Evolutionary conservation across 2,888 invertebrate genomes (phyloP).

Genomic region (Apodemia duryi): DNA sequence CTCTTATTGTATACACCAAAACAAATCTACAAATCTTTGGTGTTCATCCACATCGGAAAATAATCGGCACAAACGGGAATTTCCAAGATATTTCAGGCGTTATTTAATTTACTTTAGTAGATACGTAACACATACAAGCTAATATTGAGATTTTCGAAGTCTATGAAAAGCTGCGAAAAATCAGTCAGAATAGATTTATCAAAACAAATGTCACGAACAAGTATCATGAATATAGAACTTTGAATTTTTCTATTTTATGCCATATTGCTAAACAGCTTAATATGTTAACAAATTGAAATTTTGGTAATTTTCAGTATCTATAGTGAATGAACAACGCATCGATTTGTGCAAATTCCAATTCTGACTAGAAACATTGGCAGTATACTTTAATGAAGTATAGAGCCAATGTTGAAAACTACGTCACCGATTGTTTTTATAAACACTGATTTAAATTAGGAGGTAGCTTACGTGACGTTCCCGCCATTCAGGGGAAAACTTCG

Average conservation of each 20-base stretch:
- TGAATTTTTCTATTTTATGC: background rate
- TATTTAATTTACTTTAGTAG: conserved; percentile 40
- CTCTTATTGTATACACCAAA: conserved; percentile 76
- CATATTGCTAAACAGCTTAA: too few relatives aligned
- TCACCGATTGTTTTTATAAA: conserved; percentile 58
- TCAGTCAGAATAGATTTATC: conserved; percentile 50
- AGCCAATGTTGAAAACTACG: conserved; percentile 52
- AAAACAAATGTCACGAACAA: conserved; percentile 23
- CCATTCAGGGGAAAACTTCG: conserved; percentile 54
- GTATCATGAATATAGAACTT: background rate
- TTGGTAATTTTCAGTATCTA: background rate
- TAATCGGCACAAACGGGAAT: conserved; percentile 63
- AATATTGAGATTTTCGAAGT: conserved; percentile 73
- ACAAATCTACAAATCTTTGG: conserved; percentile 75
- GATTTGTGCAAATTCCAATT: conserved; percentile 60
- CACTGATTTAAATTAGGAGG: conserved; percentile 74
- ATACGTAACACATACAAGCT: conserved; percentile 66
- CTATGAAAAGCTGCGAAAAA: conserved; percentile 74
- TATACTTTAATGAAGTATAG: conserved; percentile 40
- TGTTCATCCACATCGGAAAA: conserved; percentile 73
- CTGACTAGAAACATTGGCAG: conserved; percentile 70
- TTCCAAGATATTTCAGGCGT: conserved; percentile 50
- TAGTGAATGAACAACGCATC: conserved; percentile 35
- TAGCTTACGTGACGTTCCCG: conserved; percentile 63
- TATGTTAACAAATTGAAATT: background rate